phyloP scores from a whole-genome alignment of 1,140 invertebrate genomes.

The Nasonia longicornis region DNA sequence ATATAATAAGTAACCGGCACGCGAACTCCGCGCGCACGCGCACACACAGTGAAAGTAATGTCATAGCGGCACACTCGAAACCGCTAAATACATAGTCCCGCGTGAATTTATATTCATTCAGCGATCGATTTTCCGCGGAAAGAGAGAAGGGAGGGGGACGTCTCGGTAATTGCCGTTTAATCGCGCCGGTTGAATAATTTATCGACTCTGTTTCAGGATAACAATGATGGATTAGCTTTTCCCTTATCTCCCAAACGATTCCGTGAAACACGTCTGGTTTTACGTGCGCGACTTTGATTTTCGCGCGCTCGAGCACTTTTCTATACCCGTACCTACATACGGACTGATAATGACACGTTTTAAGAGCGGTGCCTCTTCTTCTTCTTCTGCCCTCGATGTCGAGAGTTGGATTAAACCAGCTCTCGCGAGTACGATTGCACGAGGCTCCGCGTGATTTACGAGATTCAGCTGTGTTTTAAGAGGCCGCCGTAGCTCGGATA shows the following conservation, averaged over 20 bases:
- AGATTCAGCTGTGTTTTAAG: neutral
- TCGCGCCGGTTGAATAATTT: neutral
- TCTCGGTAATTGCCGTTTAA: too few relatives aligned
- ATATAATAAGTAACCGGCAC: neutral
- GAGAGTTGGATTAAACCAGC: neutral
- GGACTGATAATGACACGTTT: neutral
- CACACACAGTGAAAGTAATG: conserved; percentile 14
- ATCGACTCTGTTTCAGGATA: neutral
- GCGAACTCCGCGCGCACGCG: neutral
- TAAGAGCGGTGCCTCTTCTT: neutral
- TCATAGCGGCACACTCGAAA: neutral
- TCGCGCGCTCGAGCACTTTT: too few relatives aligned
- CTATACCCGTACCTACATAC: neutral
- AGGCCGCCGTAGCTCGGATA: neutral
- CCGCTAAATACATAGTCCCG: conserved; percentile 11
- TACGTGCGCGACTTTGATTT: neutral
- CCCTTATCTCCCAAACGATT: neutral
- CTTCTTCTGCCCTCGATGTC: neutral
- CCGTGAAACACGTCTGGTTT: neutral
- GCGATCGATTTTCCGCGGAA: neutral
- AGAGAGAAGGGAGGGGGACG: neutral
- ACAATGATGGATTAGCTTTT: neutral
- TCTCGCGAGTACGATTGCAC: neutral
- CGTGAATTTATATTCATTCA: neutral
- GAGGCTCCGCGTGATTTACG: neutral